Evolutionary conservation across 2,113 vertebrate genomes (phyloP), one percentile per base, ranked within the genome.

Genomic region (Triplophysa rosa): DNA sequence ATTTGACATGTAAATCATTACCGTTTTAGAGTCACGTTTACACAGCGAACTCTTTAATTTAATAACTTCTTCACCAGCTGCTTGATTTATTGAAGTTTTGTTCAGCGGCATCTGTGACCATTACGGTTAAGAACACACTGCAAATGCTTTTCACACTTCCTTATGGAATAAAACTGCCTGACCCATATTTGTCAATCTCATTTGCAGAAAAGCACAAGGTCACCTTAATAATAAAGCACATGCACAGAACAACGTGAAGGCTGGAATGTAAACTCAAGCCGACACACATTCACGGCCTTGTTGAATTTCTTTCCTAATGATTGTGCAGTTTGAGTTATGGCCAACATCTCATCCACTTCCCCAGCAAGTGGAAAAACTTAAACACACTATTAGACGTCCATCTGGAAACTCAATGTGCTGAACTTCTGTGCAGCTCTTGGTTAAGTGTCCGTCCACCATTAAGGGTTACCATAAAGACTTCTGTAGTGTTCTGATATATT

Each of bases 371-470:
- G 72, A 86, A 80, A 83, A 84, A 45, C 67, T 87, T 77, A 80
- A 81, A 81, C 80, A 67, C 80, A 83, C 79, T 86, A 85, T 85
- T 84, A 83, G 82, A 72, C 79, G 65, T 78, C 82, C 82, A 84
- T 83, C 87, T 88, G 87, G 85, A 87, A 87, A 88, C 80, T 77
- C 37, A 77, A 82, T 85, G 84, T 26, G 75, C 58, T 65, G 62
- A 42, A 65, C 73, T 78, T 64, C 54, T 71, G 78, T 77, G 79
- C 71, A 74, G 75, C 73, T 79, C 62, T 59, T 82, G 77, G 84
- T 61, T 65, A 73, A 83, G 79, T 85, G 80, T 80, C 71, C 84
- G 84, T 80, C 33, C 69, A 83, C 79, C 75, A 67, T 84, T 84
- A 86, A 71, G 68, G 73, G 81, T 80, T 78, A 74, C 74, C 80